Conservation (phyloP, 2,797 vertebrate genomes). For the Siniperca obscura region DNA sequence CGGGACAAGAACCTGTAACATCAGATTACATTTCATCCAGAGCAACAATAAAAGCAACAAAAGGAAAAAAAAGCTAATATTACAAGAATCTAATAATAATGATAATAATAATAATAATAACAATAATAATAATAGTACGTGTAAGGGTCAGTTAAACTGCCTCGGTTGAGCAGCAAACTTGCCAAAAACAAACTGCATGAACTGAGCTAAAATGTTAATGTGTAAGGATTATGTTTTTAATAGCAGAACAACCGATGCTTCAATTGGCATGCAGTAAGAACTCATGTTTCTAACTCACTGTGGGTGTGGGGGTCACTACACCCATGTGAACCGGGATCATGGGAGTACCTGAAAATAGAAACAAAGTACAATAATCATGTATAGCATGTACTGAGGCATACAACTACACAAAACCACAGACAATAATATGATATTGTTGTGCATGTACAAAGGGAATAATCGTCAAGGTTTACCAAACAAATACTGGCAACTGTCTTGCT, state of each 20-base stretch:
- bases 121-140: not conserved
- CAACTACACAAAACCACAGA: not conserved
- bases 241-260: slow-evolving; percentile 1
- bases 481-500: not conserved
- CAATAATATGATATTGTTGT: accelerated
- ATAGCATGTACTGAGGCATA: not conserved
- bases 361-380: slow-evolving; percentile 13
- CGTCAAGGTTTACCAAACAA: not conserved
- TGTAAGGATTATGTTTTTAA: not conserved
- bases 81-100: not conserved
- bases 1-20: slow-evolving; percentile 89
- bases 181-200: not conserved
- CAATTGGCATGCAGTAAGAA: not conserved
- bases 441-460: not conserved
- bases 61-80: not conserved
- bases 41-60: not conserved
- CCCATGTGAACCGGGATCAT: slow-evolving; percentile 99
- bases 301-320: slow-evolving; percentile 93
- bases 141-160: not conserved
- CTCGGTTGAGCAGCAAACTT: not conserved
- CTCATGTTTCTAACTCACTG: slow-evolving; percentile 80
- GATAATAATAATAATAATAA: not conserved
- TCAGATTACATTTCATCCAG: not conserved
- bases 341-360: slow-evolving; percentile 88
- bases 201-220: not conserved